These are phyloP conservation scores for Sarcophaga bullata DNA, from an alignment of 1,140 invertebrate species.

Conservation along the genomic window DNA sequence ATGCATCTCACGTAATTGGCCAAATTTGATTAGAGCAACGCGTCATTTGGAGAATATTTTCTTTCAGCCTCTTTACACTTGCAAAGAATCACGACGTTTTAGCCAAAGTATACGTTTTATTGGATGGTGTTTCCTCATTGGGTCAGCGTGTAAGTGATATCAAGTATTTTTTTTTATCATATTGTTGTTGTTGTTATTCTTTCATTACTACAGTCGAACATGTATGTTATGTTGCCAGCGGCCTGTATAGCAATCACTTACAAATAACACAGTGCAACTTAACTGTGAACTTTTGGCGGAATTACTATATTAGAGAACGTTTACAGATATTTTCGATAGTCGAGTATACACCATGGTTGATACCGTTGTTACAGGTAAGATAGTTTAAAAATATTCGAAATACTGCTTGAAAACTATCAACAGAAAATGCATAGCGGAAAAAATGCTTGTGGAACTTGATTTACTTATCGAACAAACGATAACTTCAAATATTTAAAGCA, in stretches of 20 bases:
- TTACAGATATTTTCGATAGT: conserved; percentile 56
- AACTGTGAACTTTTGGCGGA: conserved; percentile 57
- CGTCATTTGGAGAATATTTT: conserved; percentile 53
- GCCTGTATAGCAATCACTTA: conserved; percentile 56
- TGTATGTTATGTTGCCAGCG: conserved; percentile 55
- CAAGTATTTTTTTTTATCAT: background rate
- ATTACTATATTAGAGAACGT: conserved; percentile 57
- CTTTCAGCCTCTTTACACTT: conserved; percentile 51
- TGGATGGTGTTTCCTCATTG: conserved; percentile 50
- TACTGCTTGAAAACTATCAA: too few species aligned
- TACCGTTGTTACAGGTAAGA: conserved; percentile 52
- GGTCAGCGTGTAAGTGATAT: conserved; percentile 47
- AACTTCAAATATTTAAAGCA: too few species aligned
- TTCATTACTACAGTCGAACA: conserved; percentile 51
- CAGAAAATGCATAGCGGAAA: too few species aligned
- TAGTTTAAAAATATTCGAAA: too few species aligned
- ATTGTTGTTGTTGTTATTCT: background rate
- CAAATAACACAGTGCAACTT: conserved; percentile 58
- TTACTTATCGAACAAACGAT: too few species aligned
- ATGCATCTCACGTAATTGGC: conserved; percentile 53
- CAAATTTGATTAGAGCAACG: conserved; percentile 52
- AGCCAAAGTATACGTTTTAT: conserved; percentile 48
- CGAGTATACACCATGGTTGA: conserved; percentile 50
- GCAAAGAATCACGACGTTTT: conserved; percentile 46
- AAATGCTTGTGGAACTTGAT: too few species aligned